These are phyloP conservation scores for Tenthredo amoena DNA, from an alignment of 2,888 invertebrate genomes.

Conservation along the genomic window DNA sequence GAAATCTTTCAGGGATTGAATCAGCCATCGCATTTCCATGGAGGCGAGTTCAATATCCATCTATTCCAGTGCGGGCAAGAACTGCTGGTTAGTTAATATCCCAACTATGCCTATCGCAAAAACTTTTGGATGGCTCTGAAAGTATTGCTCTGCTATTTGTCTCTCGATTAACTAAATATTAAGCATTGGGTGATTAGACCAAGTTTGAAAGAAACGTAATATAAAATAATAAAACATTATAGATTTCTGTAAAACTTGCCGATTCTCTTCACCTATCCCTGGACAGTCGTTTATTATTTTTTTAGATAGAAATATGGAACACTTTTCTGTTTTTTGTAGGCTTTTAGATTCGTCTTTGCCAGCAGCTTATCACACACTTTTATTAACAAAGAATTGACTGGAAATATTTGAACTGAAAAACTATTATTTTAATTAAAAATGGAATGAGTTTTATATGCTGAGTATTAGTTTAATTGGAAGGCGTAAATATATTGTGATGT, in stretches of 20 bases:
- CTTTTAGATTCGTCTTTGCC: background rate
- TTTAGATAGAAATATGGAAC: background rate
- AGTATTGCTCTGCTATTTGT: background rate
- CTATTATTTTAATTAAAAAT: background rate
- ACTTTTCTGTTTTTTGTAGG: background rate
- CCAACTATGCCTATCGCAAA: background rate
- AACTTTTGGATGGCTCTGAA: conserved; percentile 5
- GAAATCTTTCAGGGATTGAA: background rate
- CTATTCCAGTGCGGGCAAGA: conserved; percentile 40
- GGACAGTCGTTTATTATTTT: background rate
- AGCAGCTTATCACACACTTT: background rate
- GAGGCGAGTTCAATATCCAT: conserved; percentile 34
- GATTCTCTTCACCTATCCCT: background rate
- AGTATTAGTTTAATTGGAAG: background rate
- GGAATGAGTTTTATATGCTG: background rate
- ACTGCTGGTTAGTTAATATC: conserved; percentile 36
- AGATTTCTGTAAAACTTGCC: background rate
- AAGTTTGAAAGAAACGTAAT: background rate
- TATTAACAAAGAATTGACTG: background rate
- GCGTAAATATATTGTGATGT: background rate
- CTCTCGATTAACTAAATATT: background rate
- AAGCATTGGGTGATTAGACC: background rate
- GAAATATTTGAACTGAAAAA: background rate
- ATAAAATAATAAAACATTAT: background rate
- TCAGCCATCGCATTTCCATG: background rate